These are phyloP conservation scores for Pentamera pediparva DNA, from an alignment of 53 echinoderm and acorn worm genomes.

Conservation along the genomic window DNA sequence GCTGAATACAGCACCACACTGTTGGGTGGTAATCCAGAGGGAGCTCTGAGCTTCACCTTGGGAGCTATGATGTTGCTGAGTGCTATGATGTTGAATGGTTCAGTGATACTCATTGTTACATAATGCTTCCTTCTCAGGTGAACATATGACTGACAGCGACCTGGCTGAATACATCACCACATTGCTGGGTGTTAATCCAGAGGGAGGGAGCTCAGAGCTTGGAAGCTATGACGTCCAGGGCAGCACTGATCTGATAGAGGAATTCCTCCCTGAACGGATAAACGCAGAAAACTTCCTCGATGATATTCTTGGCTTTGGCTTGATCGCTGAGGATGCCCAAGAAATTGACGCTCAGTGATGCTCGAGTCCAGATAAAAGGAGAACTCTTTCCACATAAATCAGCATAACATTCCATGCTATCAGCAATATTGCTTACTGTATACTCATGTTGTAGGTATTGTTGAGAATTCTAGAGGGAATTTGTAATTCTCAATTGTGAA, in stretches of 20 bases:
- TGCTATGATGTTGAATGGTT: no score
- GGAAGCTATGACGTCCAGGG: constrained; percentile 65
- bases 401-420: no score
- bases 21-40: constrained; percentile 92
- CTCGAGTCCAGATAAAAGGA: no score
- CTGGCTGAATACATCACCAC: constrained; percentile 95
- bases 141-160: constrained; percentile 88
- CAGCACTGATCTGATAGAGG: constrained; percentile 72
- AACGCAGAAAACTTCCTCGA: constrained; percentile 82
- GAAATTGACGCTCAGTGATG: constrained; percentile 11
- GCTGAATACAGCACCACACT: constrained; percentile 95
- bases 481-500: no score
- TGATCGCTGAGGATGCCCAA: constrained; percentile 22
- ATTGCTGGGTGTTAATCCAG: constrained; percentile 87
- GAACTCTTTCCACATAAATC: no score
- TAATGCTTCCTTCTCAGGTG: no score
- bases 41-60: no score
- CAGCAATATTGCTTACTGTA: no score
- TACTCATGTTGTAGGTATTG: no score
- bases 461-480: no score
- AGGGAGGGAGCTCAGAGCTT: constrained; percentile 97
- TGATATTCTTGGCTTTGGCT: constrained; percentile 89
- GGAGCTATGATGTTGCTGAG: no score
- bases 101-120: no score
- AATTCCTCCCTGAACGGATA: constrained; percentile 77